A percentile compares a stretch with the other conserved stretches of the same genome.
phyloP scores from a whole-genome alignment of 2,888 invertebrate genomes.

The Athetis lepigone region DNA sequence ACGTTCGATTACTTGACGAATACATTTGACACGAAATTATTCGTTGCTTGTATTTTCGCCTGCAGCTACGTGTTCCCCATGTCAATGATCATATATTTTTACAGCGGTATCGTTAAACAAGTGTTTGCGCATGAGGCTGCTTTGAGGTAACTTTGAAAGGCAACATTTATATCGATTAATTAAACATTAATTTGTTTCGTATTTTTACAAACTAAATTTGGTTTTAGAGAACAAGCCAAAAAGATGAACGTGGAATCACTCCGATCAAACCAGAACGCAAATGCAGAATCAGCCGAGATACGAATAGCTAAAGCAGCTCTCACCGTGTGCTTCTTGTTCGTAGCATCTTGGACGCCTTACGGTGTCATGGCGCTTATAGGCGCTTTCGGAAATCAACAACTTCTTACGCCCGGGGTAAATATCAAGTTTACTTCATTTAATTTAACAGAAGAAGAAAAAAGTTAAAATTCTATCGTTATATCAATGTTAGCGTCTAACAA shows the following conservation, averaged over 20 bases:
- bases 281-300: slow-evolving; percentile 94
- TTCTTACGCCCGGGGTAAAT: slow-evolving; percentile 93
- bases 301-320: slow-evolving; percentile 97
- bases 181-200: background rate
- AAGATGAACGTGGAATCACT: slow-evolving; percentile 98
- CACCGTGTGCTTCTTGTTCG: slow-evolving; percentile 95
- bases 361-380: slow-evolving; percentile 95
- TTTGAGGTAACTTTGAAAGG: slow-evolving; percentile 83
- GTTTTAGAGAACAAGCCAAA: slow-evolving; percentile 91
- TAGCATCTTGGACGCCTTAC: slow-evolving; percentile 97
- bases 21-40: slow-evolving; percentile 94
- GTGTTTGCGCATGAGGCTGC: slow-evolving; percentile 97
- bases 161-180: background rate
- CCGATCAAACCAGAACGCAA: slow-evolving; percentile 92
- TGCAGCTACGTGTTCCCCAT: slow-evolving; percentile 95
- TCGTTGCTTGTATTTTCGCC: slow-evolving; percentile 94
- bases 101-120: slow-evolving; percentile 96
- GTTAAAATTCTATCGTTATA: too few relatives aligned
- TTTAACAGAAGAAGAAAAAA: too few relatives aligned
- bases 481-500: too few relatives aligned
- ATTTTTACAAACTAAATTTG: background rate
- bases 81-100: slow-evolving; percentile 94
- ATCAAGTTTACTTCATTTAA: too few relatives aligned
- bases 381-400: slow-evolving; percentile 94
- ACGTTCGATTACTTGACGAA: slow-evolving; percentile 95